phyloP scores from a whole-genome alignment of 1,140 invertebrate genomes.

The Drosophila saltans region DNA sequence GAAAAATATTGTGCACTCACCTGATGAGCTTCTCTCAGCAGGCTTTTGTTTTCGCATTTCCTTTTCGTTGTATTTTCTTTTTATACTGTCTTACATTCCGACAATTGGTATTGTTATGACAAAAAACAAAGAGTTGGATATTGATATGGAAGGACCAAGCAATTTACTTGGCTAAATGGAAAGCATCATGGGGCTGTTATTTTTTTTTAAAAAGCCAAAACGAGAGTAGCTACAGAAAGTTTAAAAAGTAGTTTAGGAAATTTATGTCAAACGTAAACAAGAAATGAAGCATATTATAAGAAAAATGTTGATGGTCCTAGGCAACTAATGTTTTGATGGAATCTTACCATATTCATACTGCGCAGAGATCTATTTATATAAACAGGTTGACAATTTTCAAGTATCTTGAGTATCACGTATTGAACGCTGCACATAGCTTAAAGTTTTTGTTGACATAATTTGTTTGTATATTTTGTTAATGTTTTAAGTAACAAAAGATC shows the following conservation, averaged over 20 bases:
- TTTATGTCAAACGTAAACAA: no score
- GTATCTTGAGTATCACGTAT: no score
- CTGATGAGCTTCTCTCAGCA: constrained; percentile 5
- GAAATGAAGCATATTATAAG: no score
- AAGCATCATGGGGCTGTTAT: neutral
- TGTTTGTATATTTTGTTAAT: no score
- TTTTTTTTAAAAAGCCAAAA: neutral
- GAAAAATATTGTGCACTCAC: constrained; percentile 24
- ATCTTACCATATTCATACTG: no score
- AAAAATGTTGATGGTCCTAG: no score
- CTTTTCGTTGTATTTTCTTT: neutral
- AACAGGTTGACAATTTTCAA: no score
- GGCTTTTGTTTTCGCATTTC: neutral
- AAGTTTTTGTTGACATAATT: no score
- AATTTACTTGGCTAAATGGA: constrained; percentile 6
- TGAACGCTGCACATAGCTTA: no score
- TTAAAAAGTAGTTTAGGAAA: neutral
- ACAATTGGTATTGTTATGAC: constrained; percentile 36
- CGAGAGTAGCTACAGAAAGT: neutral
- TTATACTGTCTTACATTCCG: constrained; percentile 13
- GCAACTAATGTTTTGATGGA: no score
- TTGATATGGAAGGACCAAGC: neutral
- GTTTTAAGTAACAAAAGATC: no score
- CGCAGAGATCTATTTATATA: no score
- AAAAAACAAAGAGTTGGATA: neutral